These are phyloP conservation scores for Conops quadrifasciatus DNA, from an alignment of 2,888 invertebrate species.

Conservation along the genomic window DNA sequence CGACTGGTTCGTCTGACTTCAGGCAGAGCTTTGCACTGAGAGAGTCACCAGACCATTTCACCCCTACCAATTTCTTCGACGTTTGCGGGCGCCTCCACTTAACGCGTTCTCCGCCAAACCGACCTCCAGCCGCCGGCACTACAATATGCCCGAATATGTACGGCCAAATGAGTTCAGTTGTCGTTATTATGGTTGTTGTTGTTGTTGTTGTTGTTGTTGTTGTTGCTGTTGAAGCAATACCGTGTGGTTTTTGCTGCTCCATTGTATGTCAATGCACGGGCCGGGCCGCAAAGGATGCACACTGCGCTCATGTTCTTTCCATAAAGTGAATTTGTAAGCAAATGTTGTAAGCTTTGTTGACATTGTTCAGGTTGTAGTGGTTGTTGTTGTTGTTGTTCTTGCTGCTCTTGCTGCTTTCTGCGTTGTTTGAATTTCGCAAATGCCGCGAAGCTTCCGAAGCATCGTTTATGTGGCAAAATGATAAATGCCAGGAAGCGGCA, in stretches of 20 bases:
- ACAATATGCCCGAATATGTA: slow-evolving; percentile 13
- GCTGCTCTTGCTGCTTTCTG: background rate
- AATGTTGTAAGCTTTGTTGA: slow-evolving; percentile 28
- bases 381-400: background rate
- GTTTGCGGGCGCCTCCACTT: background rate
- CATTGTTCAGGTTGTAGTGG: background rate
- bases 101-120: background rate
- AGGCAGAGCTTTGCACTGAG: no score
- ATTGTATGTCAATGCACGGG: slow-evolving; percentile 1
- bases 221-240: background rate
- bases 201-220: no score
- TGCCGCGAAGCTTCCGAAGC: slow-evolving; percentile 30
- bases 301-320: slow-evolving; percentile 28
- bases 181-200: no score
- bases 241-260: background rate
- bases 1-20: no score
- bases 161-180: background rate
- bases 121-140: background rate
- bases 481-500: slow-evolving; percentile 28
- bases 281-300: slow-evolving; percentile 5
- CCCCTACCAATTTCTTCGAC: no score
- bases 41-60: no score
- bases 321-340: slow-evolving; percentile 35
- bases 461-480: slow-evolving; percentile 39
- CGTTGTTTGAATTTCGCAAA: slow-evolving; percentile 14